A percentile compares a stretch with the other conserved stretches of the same genome.
Evolutionary conservation across 1,140 invertebrate genomes (phyloP).

Genomic region (Arion vulgaris): DNA sequence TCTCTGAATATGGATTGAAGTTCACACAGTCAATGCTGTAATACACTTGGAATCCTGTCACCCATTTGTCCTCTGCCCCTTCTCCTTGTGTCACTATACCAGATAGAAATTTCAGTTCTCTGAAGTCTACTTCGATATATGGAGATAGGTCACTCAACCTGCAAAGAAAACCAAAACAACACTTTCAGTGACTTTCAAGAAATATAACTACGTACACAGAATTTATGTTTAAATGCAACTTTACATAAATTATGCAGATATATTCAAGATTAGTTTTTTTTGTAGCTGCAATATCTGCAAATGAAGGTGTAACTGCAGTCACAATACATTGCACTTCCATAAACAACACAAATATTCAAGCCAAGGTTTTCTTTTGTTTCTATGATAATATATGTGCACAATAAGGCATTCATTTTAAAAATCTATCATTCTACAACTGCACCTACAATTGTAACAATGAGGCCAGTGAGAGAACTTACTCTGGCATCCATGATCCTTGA

Average conservation of each 20-base stretch:
- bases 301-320: too few relatives aligned
- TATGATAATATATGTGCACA: too few relatives aligned
- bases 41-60: constrained; percentile 63
- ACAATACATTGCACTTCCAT: too few relatives aligned
- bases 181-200: neutral
- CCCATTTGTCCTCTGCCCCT: constrained; percentile 56
- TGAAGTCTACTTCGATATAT: constrained; percentile 60
- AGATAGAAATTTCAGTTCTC: constrained; percentile 66
- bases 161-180: neutral
- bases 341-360: too few relatives aligned
- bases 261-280: too few relatives aligned
- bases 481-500: constrained; percentile 2
- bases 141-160: constrained; percentile 2
- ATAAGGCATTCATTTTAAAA: too few relatives aligned
- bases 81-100: constrained; percentile 60
- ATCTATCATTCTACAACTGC: too few relatives aligned
- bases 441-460: neutral
- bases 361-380: too few relatives aligned
- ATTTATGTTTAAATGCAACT: too few relatives aligned
- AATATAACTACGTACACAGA: too few relatives aligned
- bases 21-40: constrained; percentile 64
- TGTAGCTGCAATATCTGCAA: too few relatives aligned
- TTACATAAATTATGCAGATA: too few relatives aligned
- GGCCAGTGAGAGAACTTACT: neutral
- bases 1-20: constrained; percentile 50